Conservation (phyloP, 2,888 invertebrate species). For the Gryllus longicercus region DNA sequence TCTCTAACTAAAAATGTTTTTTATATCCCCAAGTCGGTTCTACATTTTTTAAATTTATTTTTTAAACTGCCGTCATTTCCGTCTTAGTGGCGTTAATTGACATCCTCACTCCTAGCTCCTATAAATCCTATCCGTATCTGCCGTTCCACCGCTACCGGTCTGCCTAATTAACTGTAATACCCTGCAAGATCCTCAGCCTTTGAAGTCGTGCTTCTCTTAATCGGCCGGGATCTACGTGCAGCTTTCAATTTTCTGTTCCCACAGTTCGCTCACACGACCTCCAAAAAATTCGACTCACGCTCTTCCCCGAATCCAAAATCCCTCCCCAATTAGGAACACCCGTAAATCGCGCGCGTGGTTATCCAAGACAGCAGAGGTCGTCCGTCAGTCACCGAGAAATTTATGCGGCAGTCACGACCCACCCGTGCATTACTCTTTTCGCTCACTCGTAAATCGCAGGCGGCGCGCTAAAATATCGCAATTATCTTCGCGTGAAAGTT, state of each 20-base stretch:
- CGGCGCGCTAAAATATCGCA: not conserved
- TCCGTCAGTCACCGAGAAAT: slow-evolving; percentile 2
- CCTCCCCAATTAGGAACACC: not conserved
- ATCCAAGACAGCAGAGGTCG: not conserved
- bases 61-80: too few species aligned
- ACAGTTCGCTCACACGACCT: not conserved
- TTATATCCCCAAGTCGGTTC: too few species aligned
- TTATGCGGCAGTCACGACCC: not conserved
- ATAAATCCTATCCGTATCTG: too few species aligned
- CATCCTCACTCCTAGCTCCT: too few species aligned
- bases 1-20: too few species aligned
- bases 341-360: not conserved
- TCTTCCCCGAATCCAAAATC: not conserved
- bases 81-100: too few species aligned
- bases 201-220: too few species aligned
- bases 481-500: slow-evolving; percentile 17
- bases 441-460: not conserved
- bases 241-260: not conserved
- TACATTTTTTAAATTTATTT: too few species aligned
- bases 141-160: too few species aligned
- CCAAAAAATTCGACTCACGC: not conserved
- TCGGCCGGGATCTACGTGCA: not conserved
- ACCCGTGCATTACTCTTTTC: not conserved
- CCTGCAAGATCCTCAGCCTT: too few species aligned
- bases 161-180: too few species aligned